phyloP scores from a whole-genome alignment of 2,797 vertebrate species.

The Sebastes steindachneri region DNA sequence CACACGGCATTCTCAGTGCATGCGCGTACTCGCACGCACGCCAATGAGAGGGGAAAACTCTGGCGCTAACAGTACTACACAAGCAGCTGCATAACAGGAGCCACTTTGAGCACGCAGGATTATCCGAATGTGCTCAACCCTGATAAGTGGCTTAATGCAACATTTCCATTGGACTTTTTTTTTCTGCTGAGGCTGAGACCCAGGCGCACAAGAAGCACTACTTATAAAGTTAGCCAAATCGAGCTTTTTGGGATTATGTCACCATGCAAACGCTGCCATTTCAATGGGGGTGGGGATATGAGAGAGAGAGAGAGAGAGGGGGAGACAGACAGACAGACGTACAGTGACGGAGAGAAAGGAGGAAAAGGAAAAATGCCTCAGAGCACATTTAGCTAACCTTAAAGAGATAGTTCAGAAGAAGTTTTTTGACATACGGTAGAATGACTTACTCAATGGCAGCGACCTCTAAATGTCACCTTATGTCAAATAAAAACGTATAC shows the following conservation, averaged over 20 bases:
- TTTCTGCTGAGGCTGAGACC: constrained; percentile 84
- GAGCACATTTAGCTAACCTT: constrained; percentile 43
- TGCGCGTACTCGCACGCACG: constrained; percentile 13
- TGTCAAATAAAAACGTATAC: neutral
- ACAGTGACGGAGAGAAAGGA: constrained; percentile 29
- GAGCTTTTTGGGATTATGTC: constrained; percentile 84
- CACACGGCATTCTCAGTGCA: constrained; percentile 25
- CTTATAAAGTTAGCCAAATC: constrained; percentile 86
- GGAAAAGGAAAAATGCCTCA: constrained; percentile 21
- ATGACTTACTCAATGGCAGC: neutral
- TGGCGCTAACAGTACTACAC: constrained; percentile 64
- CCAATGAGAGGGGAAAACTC: constrained; percentile 46
- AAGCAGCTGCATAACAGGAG: constrained; percentile 80
- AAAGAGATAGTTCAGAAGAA: constrained; percentile 10
- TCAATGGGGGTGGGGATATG: constrained; percentile 62
- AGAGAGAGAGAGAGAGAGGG: neutral
- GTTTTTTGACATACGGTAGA: neutral
- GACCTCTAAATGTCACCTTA: neutral
- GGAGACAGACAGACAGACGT: constrained; percentile 26
- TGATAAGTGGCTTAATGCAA: constrained; percentile 88
- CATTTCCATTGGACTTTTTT: constrained; percentile 81
- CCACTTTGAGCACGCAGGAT: constrained; percentile 83
- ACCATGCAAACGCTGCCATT: constrained; percentile 72
- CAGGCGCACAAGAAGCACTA: constrained; percentile 79
- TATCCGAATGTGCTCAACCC: constrained; percentile 86